phyloP scores from a whole-genome alignment of 2,113 vertebrate genomes.

The Mirza zaza region DNA sequence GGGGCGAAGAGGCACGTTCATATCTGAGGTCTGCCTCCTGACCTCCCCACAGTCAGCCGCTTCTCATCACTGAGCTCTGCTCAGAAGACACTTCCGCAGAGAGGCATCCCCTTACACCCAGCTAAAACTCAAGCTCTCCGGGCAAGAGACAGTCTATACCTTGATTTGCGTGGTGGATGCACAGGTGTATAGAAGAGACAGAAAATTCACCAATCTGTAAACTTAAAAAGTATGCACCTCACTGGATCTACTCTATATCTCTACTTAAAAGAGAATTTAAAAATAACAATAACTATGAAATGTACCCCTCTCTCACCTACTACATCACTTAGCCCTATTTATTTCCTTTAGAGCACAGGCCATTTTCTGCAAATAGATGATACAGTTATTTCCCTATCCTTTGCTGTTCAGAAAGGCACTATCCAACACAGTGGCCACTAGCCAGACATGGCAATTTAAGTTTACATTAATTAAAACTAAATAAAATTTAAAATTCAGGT shows the following conservation, averaged over 20 bases:
- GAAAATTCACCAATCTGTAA: not conserved
- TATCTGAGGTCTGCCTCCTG: not conserved
- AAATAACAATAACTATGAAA: not conserved
- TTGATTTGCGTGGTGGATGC: not conserved
- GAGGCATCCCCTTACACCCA: not conserved
- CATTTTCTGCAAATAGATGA: not conserved
- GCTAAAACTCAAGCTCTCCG: not conserved
- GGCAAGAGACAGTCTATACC: not conserved
- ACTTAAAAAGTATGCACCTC: not conserved
- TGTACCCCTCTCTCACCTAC: not conserved
- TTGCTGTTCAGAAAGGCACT: not conserved
- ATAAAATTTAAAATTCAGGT: not conserved
- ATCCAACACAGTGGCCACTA: not conserved
- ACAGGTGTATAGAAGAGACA: not conserved
- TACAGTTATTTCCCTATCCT: not conserved
- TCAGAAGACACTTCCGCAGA: not conserved
- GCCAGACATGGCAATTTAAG: not conserved
- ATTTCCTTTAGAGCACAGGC: not conserved
- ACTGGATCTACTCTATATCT: not conserved
- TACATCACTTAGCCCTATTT: not conserved
- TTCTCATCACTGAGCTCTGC: not conserved
- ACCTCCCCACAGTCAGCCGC: not conserved
- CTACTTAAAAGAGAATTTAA: not conserved
- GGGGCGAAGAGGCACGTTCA: fast-evolving
- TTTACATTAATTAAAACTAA: conserved; percentile 28